A percentile compares a stretch with the other conserved stretches of the same genome.
phyloP scores from a whole-genome alignment of 1,140 invertebrate genomes.

The Metopolophium dirhodum region DNA sequence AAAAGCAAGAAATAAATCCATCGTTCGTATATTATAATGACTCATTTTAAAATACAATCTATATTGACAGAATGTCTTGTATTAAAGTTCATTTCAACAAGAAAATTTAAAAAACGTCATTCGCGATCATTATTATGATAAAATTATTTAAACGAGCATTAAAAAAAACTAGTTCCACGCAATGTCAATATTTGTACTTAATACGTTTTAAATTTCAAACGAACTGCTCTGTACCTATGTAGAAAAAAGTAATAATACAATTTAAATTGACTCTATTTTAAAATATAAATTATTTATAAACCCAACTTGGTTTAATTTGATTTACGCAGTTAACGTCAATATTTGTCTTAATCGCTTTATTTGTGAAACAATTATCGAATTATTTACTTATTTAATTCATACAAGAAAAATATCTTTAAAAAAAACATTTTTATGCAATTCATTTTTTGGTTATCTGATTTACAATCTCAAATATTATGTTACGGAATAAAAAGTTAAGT shows the following conservation, averaged over 20 bases:
- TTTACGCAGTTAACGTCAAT: neutral
- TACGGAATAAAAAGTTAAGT: neutral
- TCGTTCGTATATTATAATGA: neutral
- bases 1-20: neutral
- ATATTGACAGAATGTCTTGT: neutral
- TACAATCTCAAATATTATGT: neutral
- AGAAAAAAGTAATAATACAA: neutral
- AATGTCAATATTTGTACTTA: neutral
- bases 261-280: neutral
- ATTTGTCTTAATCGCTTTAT: neutral
- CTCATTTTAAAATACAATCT: neutral
- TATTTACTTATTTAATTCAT: neutral
- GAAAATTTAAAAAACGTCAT: neutral
- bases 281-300: neutral
- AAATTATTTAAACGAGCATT: neutral
- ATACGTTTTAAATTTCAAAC: neutral
- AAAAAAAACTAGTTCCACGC: neutral
- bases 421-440: neutral
- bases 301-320: neutral
- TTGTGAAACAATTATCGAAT: neutral
- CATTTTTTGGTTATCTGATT: neutral
- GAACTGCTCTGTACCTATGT: neutral
- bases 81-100: neutral
- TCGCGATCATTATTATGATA: neutral
- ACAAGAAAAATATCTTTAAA: neutral